A percentile compares a stretch with the other conserved stretches of the same genome.
phyloP scores from a whole-genome alignment of 2,113 vertebrate species.

The Misgurnus mizolepis region DNA sequence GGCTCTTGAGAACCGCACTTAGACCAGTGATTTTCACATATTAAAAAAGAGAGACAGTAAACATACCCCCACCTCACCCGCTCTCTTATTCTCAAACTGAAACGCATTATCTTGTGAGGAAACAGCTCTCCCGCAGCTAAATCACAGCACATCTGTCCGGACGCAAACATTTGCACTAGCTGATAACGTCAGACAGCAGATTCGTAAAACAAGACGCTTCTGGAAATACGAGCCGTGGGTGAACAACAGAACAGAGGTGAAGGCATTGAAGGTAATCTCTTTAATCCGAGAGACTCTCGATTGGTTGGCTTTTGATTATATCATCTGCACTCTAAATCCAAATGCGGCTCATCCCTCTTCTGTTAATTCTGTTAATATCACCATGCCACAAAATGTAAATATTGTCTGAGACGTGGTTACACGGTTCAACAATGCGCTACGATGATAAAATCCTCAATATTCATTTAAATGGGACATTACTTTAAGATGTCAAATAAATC shows the following conservation, averaged over 20 bases:
- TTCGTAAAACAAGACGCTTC: slow-evolving; percentile 7
- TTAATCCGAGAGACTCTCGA: slow-evolving; percentile 23
- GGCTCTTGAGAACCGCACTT: slow-evolving; percentile 43
- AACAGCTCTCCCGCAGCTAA: background rate
- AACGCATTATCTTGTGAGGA: background rate
- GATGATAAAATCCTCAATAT: too few relatives aligned
- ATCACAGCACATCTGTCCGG: slow-evolving; percentile 14
- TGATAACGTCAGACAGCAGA: background rate
- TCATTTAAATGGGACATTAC: too few relatives aligned
- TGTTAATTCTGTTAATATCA: slow-evolving; percentile 5
- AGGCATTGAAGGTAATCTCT: slow-evolving; percentile 13
- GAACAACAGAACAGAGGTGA: background rate
- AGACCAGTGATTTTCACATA: slow-evolving; percentile 50
- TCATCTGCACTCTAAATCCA: slow-evolving; percentile 9
- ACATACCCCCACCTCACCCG: background rate
- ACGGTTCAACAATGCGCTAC: background rate
- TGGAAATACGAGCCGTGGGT: background rate
- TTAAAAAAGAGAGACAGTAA: slow-evolving; percentile 28
- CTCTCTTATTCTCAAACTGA: background rate
- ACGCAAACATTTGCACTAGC: slow-evolving; percentile 1
- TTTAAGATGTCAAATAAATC: too few relatives aligned
- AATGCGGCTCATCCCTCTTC: slow-evolving; percentile 6
- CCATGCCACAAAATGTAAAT: background rate
- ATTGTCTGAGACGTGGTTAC: background rate
- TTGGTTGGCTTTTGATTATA: slow-evolving; percentile 12